Conservation (phyloP, 2,113 vertebrate genomes). For the Chinchilla lanigera region DNA sequence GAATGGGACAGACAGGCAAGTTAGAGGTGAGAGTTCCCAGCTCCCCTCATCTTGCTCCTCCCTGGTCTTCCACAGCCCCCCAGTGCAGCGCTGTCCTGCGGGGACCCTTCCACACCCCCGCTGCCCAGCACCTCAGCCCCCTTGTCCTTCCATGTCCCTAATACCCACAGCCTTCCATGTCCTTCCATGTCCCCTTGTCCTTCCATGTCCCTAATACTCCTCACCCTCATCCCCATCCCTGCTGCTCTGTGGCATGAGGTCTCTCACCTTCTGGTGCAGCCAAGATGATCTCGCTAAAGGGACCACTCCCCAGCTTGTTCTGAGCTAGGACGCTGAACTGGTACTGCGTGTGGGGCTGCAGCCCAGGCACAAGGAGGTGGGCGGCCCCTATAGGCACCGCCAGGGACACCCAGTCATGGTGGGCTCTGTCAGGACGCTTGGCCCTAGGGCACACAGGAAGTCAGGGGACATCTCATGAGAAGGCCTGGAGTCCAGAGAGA, state of each 20-base stretch:
- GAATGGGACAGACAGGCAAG: background rate
- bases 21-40: background rate
- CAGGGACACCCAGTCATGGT: slow-evolving; percentile 95
- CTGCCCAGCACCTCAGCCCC: background rate
- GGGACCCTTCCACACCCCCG: background rate
- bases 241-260: background rate
- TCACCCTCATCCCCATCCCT: background rate
- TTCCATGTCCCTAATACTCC: background rate
- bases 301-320: slow-evolving; percentile 97
- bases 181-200: background rate
- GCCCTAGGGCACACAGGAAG: slow-evolving; percentile 83
- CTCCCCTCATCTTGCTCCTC: background rate
- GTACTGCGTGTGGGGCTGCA: slow-evolving; percentile 91
- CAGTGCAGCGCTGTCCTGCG: background rate
- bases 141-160: background rate
- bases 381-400: slow-evolving; percentile 90
- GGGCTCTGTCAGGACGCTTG: slow-evolving; percentile 90
- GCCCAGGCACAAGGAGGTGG: slow-evolving; percentile 91
- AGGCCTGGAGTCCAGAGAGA: background rate
- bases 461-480: background rate
- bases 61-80: background rate
- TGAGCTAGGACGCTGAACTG: slow-evolving; percentile 97
- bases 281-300: slow-evolving; percentile 95
- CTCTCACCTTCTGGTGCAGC: slow-evolving; percentile 91
- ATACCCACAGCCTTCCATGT: too few relatives aligned